phyloP scores from a whole-genome alignment of 2,888 invertebrate species.

The Neoitamus cyanurus region DNA sequence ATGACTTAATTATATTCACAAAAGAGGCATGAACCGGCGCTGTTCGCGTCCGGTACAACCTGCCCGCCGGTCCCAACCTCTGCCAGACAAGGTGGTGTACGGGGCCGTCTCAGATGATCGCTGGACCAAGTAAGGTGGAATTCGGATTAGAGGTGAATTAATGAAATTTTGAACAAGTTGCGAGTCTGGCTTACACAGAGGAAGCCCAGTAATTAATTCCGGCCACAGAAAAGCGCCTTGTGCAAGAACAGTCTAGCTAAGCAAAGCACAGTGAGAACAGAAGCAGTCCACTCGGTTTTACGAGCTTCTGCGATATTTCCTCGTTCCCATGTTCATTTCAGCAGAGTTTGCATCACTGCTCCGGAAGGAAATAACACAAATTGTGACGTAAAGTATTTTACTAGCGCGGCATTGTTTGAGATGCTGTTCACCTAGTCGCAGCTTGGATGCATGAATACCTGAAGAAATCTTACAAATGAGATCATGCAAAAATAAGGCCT shows the following conservation, averaged over 20 bases:
- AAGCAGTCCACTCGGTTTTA: not conserved
- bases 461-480: too few relatives aligned
- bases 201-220: not conserved
- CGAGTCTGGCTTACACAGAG: not conserved
- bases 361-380: not conserved
- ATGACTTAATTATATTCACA: conserved; percentile 51
- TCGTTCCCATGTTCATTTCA: not conserved
- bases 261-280: not conserved
- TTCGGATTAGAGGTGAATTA: not conserved
- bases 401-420: too few relatives aligned
- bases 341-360: not conserved
- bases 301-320: not conserved
- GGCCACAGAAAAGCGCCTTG: not conserved
- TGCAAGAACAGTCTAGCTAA: not conserved
- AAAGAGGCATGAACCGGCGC: not conserved
- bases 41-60: not conserved
- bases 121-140: not conserved
- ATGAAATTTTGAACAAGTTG: not conserved
- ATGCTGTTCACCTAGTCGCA: too few relatives aligned
- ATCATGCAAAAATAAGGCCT: too few relatives aligned
- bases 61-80: not conserved
- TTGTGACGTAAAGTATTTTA: not conserved
- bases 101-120: not conserved
- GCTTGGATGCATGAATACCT: too few relatives aligned
- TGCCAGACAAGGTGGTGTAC: not conserved